These are phyloP conservation scores for Crenichthys baileyi DNA, from an alignment of 2,797 vertebrate species.

Conservation along the genomic window DNA sequence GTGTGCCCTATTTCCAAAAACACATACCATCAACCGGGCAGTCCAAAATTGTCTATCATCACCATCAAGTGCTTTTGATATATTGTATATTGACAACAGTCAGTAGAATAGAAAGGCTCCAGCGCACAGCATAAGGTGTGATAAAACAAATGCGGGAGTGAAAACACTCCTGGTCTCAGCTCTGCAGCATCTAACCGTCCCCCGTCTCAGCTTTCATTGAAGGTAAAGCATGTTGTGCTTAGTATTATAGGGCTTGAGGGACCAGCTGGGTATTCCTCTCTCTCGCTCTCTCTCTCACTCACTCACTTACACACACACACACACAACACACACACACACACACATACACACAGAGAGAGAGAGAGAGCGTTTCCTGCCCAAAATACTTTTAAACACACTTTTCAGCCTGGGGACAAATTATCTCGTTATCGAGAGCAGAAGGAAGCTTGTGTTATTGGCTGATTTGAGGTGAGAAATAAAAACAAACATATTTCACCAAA, in stretches of 20 bases:
- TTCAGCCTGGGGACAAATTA: constrained; percentile 57
- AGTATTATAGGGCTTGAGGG: constrained; percentile 79
- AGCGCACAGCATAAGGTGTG: constrained; percentile 32
- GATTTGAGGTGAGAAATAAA: constrained; percentile 9
- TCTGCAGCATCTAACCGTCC: constrained; percentile 54
- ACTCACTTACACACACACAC: neutral
- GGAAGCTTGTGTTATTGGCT: constrained; percentile 18
- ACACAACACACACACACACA: constrained; percentile 19
- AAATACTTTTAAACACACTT: constrained; percentile 53
- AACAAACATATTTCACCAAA: constrained; percentile 18
- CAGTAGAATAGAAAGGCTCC: neutral
- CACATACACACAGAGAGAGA: constrained; percentile 15
- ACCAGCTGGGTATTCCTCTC: constrained; percentile 72
- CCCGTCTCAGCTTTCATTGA: constrained; percentile 79
- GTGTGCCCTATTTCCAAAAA: constrained; percentile 53
- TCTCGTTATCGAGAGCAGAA: constrained; percentile 41
- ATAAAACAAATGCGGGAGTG: constrained; percentile 20
- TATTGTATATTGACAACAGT: constrained; percentile 16
- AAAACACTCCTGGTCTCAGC: constrained; percentile 31
- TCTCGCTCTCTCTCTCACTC: constrained; percentile 13
- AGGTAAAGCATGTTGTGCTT: constrained; percentile 77
- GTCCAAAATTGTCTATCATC: constrained; percentile 50
- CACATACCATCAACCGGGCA: constrained; percentile 69
- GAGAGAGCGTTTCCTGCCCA: constrained; percentile 52
- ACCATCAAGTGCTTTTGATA: constrained; percentile 13